Conservation (phyloP, 92 coral and sea anemone species). For the Muricea muricata region DNA sequence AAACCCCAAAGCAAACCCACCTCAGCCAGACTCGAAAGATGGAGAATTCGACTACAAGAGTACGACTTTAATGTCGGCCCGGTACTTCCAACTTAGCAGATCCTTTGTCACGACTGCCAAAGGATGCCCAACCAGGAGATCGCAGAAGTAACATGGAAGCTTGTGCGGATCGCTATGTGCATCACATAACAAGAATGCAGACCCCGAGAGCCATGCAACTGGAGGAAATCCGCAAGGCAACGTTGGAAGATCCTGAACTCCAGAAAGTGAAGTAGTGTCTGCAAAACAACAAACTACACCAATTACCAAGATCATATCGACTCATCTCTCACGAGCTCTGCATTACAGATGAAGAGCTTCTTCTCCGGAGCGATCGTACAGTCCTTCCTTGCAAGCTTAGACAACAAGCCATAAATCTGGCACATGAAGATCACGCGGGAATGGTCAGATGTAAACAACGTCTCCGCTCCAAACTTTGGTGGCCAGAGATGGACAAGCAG, state of each 20-base stretch:
- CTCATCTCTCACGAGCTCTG: constrained; percentile 60
- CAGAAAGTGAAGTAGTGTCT: constrained; percentile 31
- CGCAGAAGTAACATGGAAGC: constrained; percentile 51
- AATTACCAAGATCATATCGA: constrained; percentile 40
- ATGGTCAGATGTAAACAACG: too few relatives aligned
- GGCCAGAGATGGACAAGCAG: too few relatives aligned
- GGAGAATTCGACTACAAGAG: constrained; percentile 66
- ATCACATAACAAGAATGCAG: constrained; percentile 27
- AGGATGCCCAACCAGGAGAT: background rate
- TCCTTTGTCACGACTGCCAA: constrained; percentile 40
- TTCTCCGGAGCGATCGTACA: constrained; percentile 54
- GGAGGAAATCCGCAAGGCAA: constrained; percentile 45
- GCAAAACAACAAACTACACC: constrained; percentile 28
- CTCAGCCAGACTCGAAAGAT: constrained; percentile 58
- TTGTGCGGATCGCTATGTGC: constrained; percentile 56
- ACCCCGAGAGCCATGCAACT: constrained; percentile 59
- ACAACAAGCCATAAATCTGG: too few relatives aligned
- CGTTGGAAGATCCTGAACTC: constrained; percentile 50
- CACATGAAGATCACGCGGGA: too few relatives aligned
- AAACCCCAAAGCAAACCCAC: constrained; percentile 41
- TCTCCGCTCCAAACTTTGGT: too few relatives aligned
- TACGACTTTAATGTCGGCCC: constrained; percentile 62
- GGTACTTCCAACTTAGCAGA: constrained; percentile 44
- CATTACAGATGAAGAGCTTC: constrained; percentile 58
- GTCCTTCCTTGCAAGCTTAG: constrained; percentile 53